Base-by-base conservation (phyloP, 2,888 invertebrate species). In the Phengaris alcon region DNA sequence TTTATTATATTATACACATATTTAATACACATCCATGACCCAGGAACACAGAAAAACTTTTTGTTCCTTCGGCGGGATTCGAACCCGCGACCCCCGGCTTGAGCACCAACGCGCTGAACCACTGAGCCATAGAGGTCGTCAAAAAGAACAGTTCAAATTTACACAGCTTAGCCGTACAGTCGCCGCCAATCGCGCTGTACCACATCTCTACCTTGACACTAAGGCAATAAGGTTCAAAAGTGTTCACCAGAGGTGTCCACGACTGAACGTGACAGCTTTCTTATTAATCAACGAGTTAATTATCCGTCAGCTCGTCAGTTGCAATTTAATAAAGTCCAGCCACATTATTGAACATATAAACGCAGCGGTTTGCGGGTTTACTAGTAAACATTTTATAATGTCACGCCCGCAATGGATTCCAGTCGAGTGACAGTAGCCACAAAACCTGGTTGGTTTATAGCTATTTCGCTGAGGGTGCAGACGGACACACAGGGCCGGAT, bases 221-320 rank as follows among this genome's bases (percentile, higher is more conserved):
- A 22, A 22, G 9, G 9, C 5, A 15, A 10, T 15, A 59, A 59
- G 59, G 59, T 59, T 1, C 15, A 59, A 9, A 59, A 22, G 15
- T 59, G 9, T 8, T 8, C n/a, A 59, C 5, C 15, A 59, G 7
- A 59, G 7, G 10, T 57, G 57, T 57, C 59, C 3, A 15, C 57
- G 57, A 15, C 8, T n/a, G 7, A 22, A 59, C 59, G 57, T 22
- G 22, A 35, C 59, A 59, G 59, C 59, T 9, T 59, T 59, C 59
- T 59, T 59, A 59, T 59, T 15, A 59, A 59, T 64, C 59, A 64
- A 22, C 59, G 22, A 64, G 59, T 64, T 64, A 64, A 64, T 10
- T 22, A 64, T 64, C 59, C 59, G 59, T 22, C 22, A 35, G 59
- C 0, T 10, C 59, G 22, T 64, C 59, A 64, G 59, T 35, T 5